phyloP scores from a whole-genome alignment of 2,888 invertebrate genomes.

The Andrena praecox region DNA sequence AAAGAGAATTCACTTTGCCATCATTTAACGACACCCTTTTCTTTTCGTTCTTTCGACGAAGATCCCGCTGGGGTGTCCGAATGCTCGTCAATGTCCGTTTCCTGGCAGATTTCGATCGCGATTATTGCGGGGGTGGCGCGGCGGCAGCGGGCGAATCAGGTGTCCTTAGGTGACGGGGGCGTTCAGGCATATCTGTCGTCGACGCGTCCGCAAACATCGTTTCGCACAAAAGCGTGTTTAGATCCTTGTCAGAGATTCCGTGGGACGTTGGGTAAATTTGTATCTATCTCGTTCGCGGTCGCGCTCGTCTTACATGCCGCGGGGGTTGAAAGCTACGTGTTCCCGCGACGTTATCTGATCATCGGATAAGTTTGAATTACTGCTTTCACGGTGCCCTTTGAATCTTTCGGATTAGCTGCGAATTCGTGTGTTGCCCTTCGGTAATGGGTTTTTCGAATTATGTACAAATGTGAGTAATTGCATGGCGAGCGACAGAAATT shows the following conservation, averaged over 20 bases:
- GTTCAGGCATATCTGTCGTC: conserved; percentile 15
- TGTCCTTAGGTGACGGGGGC: conserved; percentile 22
- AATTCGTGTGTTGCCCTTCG: conserved; percentile 18
- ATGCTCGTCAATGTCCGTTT: too few relatives aligned
- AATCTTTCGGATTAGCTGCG: conserved; percentile 31
- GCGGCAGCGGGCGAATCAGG: conserved; percentile 15
- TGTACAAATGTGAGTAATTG: not conserved
- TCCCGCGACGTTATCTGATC: conserved; percentile 51
- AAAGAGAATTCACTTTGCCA: too few relatives aligned
- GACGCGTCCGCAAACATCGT: conserved; percentile 51
- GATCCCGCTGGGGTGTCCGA: too few relatives aligned
- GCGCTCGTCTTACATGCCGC: conserved; percentile 35
- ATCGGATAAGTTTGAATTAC: conserved; percentile 57
- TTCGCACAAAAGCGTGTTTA: conserved; percentile 47
- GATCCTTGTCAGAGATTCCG: conserved; percentile 47
- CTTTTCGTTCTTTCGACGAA: too few relatives aligned
- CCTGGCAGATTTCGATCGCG: too few relatives aligned
- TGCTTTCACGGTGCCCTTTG: conserved; percentile 40
- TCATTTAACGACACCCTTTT: too few relatives aligned
- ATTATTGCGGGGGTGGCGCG: not conserved
- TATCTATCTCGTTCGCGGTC: conserved; percentile 41
- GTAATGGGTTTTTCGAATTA: conserved; percentile 37
- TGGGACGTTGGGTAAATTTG: conserved; percentile 47
- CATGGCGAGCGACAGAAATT: not conserved
- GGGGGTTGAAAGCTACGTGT: conserved; percentile 41